Conservation (phyloP, 2,113 vertebrate species). For the Rhipidura dahli region DNA sequence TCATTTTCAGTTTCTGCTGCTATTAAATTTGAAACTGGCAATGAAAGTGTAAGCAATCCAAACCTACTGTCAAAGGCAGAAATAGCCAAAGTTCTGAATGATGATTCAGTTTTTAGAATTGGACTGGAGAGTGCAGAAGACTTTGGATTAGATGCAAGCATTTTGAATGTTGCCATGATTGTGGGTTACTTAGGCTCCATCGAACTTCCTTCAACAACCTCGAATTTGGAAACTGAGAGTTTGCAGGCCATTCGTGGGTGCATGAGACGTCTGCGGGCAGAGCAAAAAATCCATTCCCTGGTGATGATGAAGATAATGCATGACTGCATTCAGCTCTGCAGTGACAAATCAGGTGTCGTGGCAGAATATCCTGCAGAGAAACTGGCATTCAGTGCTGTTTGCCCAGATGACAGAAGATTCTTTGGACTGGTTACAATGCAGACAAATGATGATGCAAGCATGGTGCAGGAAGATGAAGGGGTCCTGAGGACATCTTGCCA, state of each 20-base stretch:
- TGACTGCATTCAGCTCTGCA: slow-evolving; percentile 89
- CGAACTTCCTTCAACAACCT: slow-evolving; percentile 87
- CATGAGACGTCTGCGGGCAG: slow-evolving; percentile 92
- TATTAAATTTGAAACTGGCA: slow-evolving; percentile 58
- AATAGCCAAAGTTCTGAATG: slow-evolving; percentile 72
- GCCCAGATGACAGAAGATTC: slow-evolving; percentile 91
- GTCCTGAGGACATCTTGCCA: slow-evolving; percentile 92
- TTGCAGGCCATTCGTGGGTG: slow-evolving; percentile 95
- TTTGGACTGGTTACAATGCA: slow-evolving; percentile 98
- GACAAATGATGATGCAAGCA: slow-evolving; percentile 76
- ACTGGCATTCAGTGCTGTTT: slow-evolving; percentile 94
- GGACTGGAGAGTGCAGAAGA: slow-evolving; percentile 75
- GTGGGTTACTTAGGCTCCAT: slow-evolving; percentile 97
- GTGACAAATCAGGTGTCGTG: slow-evolving; percentile 81
- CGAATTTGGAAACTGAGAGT: slow-evolving; percentile 89
- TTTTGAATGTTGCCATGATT: slow-evolving; percentile 95
- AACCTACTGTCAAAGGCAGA: slow-evolving; percentile 83
- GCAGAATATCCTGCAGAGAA: slow-evolving; percentile 95
- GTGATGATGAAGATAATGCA: slow-evolving; percentile 96
- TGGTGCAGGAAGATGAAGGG: slow-evolving; percentile 80
- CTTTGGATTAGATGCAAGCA: slow-evolving; percentile 82
- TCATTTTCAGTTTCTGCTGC: slow-evolving; percentile 80
- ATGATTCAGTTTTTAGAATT: slow-evolving; percentile 81
- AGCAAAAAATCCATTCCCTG: slow-evolving; percentile 93
- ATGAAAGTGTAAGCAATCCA: slow-evolving; percentile 61